Percentiles rank a stretch among this genome's conserved stretches.
These are phyloP conservation scores for Polydrusus pterygomalis DNA, from an alignment of 2,888 invertebrate genomes.

Conservation along the genomic window DNA sequence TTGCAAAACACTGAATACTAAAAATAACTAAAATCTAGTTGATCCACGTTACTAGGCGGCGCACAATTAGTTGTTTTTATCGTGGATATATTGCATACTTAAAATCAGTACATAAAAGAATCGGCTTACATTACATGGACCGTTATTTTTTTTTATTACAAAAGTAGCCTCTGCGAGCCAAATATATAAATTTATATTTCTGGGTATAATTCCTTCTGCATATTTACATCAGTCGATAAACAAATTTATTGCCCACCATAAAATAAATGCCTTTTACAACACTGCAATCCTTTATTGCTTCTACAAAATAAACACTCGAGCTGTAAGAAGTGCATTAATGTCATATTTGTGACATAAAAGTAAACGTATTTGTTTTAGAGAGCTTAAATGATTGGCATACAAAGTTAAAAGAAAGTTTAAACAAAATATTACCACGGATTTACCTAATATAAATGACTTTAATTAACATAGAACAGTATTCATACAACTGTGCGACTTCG, in stretches of 20 bases:
- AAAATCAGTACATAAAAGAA: too few species aligned
- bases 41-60: too few species aligned
- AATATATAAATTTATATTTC: constrained; percentile 16
- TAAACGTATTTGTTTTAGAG: constrained; percentile 7
- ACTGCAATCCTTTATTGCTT: constrained; percentile 33
- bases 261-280: constrained; percentile 46
- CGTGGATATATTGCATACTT: too few species aligned
- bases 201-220: constrained; percentile 10
- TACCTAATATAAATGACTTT: too few species aligned
- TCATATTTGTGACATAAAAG: constrained; percentile 15
- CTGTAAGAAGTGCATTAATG: constrained; percentile 19
- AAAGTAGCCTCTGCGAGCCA: background rate
- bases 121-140: too few species aligned
- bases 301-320: constrained; percentile 33
- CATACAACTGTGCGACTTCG: too few species aligned
- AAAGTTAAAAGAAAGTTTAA: background rate
- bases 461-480: too few species aligned
- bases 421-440: too few species aligned
- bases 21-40: too few species aligned
- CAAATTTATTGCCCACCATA: constrained; percentile 41
- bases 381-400: constrained; percentile 1
- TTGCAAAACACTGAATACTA: too few species aligned
- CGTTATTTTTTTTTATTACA: background rate
- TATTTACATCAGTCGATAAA: constrained; percentile 31
- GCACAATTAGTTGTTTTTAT: too few species aligned